Evolutionary conservation across 2,113 vertebrate species (phyloP), one percentile per base, ranked within the genome.

Genomic region (Tragelaphus scriptus): DNA sequence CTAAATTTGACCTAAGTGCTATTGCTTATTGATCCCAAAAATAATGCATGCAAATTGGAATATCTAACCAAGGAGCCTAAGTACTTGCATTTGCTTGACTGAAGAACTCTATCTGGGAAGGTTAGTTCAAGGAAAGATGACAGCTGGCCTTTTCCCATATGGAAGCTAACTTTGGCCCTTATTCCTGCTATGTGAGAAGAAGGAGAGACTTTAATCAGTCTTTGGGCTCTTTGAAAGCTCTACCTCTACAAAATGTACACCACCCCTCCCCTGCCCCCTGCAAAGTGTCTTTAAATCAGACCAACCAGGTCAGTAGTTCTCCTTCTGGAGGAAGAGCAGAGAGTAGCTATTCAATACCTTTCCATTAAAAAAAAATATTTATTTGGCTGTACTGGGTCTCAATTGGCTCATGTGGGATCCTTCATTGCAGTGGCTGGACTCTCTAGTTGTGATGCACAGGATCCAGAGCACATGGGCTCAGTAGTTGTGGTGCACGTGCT

Each of bases 111-210:
- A 56, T 80, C n/a, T 92, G 71, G 56, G 56, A 97, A 95, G 85
- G 40, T 98, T 94, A 97, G 32, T 96, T 97, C 93, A 87, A 87
- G 81, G 85, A 87, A 95, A 95, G 63, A 30, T 68, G 56, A 49
- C 3, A 10, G 49, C n/a, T 65, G 55, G 3, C 3, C 44, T 96
- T 88, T 55, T 63, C n/a, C 30, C 23, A 25, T 51, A 90, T 84
- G 40, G 79, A 71, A 90, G 47, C 49, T 86, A 75, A 21, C 19
- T 63, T 26, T 90, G 56, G 55, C 13, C 3, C 6, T 87, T 90
- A 84, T 68, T 65, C n/a, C 49, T 63, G 51, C 25, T 94, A 4
- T 90, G 10, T 68, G 49, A 30, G 55, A 85, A 26, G 17, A 91
- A 81, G 11, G 68, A 88, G 32, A 93, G 16, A 61, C 7, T 61